Evolutionary conservation across 1,140 invertebrate genomes (phyloP), one percentile per base, ranked within the genome.

Genomic region (Contarinia nasturtii): DNA sequence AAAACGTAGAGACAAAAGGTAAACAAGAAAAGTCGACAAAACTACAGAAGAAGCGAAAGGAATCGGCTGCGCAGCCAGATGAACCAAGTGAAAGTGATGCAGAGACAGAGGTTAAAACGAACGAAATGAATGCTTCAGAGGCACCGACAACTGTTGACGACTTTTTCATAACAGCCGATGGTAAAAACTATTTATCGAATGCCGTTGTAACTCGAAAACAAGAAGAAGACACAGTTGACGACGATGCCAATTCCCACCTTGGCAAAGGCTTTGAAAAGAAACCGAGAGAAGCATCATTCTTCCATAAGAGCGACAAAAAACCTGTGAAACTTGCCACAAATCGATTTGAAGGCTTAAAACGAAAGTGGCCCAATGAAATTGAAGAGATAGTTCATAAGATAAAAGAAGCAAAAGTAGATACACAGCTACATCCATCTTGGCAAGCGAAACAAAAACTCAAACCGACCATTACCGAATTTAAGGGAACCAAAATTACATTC

Each of bases 361-460:
- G 36, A 3, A 38, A 38, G 4, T 14, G 17, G 36, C 4, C 14
- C 5, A 12, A 14, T 4, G 12, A n/a, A 5, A 17, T 3, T 3
- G 17, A 38, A 5, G 14, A 38, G 4, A 5, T 5, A 38, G 14
- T 5, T 5, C 5, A 4, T n/a, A 5, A 38, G 14, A 3, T 14
- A 38, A 38, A 5, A 4, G 36, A 38, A 14, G 14, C 5, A 38
- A 38, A 17, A 5, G 33, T 8, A 12, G 41, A 46, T 20, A 64
- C 69, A 52, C 68, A 68, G 57, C 54, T 74, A 49, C 73, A 75
- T 65, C 72, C 73, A 4, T 75, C 73, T 12, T 75, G 73, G 73
- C 67, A 72, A 57, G 73, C 73, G 4, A 75, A 75, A 52, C 73
- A 63, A 46, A 57, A 55, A 47, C 45, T 52, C 11, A 63, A 62